Base-by-base conservation (phyloP, 1,140 invertebrate species). In the Halesus radiatus region DNA sequence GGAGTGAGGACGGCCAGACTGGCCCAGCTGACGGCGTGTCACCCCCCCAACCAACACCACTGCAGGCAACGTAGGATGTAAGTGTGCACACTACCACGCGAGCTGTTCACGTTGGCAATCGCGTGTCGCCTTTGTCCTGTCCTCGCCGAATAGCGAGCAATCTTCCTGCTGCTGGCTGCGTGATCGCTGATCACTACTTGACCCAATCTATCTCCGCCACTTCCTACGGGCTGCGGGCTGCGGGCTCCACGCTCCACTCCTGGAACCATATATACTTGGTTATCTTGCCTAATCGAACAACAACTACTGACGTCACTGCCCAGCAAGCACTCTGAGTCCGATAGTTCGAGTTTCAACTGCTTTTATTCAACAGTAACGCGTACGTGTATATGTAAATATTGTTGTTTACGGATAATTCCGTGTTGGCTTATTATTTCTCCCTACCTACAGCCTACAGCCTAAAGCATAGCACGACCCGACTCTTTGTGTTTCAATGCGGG, bases 11-110 rank as follows among this genome's bases (percentile, higher is more conserved):
- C 32, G 32, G 37, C 37, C 37, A 45, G 37, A 10, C 52, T 20
- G 32, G 52, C 70, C 32, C 78, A 80, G 78, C 78, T 80, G 78
- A 80, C 78, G 70, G 26, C 54, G 26, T 20, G 45, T 52, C 50
- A 54, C 77, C 29, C 66, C n/a, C n/a, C 29, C 68, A 7, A n/a
- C 16, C 52, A 45, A n/a, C 52, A 73, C 70, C 66, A 79, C 68
- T 16, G 54, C 76, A 37, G n/a, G 76, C 76, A 13, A 1, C 20
- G 62, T 23, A 66, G 29, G 62, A 66, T 32, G 62, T 66, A 29
- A 66, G 62, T 66, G 62, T 66, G 62, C 62, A 45, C 29, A 8
- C 62, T 20, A 23, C 56, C 16, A 10, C 15, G 54, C 54, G 18
- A 60, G 56, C 18, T 22, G 56, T 16, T 23, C 20, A 26, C 18